Conservation (phyloP, 2,113 vertebrate genomes). For the Platanista minor region DNA sequence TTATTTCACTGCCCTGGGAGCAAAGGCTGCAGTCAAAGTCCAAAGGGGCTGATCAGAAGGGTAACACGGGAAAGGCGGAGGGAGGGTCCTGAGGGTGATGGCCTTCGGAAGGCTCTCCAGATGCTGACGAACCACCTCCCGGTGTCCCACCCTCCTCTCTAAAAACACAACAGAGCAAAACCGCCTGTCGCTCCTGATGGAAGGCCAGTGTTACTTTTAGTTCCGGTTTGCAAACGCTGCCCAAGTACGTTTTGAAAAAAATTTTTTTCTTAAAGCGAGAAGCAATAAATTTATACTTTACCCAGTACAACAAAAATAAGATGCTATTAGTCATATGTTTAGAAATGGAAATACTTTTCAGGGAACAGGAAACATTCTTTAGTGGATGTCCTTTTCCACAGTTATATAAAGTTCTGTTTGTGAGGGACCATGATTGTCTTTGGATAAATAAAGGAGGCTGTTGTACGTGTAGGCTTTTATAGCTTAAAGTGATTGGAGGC, state of each 20-base stretch:
- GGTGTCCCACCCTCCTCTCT: not conserved
- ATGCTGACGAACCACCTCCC: not conserved
- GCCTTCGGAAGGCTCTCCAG: not conserved
- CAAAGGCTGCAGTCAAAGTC: not conserved
- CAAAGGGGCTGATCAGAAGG: not conserved
- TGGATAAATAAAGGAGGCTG: not conserved
- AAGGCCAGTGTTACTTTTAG: not conserved
- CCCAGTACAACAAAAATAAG: not conserved
- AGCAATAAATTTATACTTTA: not conserved
- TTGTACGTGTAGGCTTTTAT: not conserved
- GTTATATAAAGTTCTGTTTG: not conserved
- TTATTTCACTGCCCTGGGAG: not conserved
- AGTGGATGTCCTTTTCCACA: not conserved
- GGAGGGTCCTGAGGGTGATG: not conserved
- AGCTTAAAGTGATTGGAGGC: not conserved
- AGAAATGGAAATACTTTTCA: not conserved
- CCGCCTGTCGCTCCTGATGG: not conserved
- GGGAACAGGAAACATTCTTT: not conserved
- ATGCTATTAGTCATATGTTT: not conserved
- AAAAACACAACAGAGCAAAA: slow-evolving; percentile 15
- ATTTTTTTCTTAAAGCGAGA: not conserved
- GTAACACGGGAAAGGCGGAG: not conserved
- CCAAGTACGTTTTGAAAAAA: not conserved
- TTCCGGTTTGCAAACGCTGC: slow-evolving; percentile 8
- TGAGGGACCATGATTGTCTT: not conserved